Evolutionary conservation across 2,113 vertebrate genomes (phyloP).

Genomic region (Cyanocitta stelleri): DNA sequence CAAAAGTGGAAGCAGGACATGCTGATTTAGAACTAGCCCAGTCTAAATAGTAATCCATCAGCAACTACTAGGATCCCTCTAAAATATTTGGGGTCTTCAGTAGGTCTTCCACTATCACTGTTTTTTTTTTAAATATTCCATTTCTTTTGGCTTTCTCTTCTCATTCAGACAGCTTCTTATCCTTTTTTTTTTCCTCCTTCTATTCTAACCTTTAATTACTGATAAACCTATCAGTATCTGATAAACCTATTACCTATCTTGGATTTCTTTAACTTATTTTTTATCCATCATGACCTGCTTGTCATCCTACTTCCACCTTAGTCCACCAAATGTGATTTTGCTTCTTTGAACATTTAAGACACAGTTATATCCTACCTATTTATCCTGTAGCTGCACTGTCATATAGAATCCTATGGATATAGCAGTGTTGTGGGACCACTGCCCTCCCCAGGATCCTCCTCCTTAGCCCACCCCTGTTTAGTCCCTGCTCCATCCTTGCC

Average conservation of each 20-base stretch:
- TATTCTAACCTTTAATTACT: neutral
- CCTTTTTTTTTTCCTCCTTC: neutral
- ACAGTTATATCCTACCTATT: neutral
- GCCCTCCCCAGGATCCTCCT: neutral
- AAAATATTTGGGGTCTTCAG: neutral
- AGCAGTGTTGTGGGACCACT: neutral
- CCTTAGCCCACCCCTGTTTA: neutral
- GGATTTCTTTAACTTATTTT: neutral
- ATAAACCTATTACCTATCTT: neutral
- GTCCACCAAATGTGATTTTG: neutral
- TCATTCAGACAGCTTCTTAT: neutral
- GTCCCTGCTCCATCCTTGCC: rapidly evolving
- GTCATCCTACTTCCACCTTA: neutral
- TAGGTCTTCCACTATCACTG: neutral
- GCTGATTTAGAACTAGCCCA: neutral
- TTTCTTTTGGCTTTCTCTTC: neutral
- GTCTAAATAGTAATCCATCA: neutral
- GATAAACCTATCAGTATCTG: neutral
- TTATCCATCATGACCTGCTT: neutral
- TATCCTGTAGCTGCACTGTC: neutral
- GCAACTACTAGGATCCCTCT: neutral
- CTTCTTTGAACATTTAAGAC: neutral
- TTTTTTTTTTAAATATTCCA: neutral
- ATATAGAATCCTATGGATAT: neutral
- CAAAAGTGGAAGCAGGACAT: neutral